Conservation (phyloP, 2,797 vertebrate species). For the Pipistrellus pygmaeus region DNA sequence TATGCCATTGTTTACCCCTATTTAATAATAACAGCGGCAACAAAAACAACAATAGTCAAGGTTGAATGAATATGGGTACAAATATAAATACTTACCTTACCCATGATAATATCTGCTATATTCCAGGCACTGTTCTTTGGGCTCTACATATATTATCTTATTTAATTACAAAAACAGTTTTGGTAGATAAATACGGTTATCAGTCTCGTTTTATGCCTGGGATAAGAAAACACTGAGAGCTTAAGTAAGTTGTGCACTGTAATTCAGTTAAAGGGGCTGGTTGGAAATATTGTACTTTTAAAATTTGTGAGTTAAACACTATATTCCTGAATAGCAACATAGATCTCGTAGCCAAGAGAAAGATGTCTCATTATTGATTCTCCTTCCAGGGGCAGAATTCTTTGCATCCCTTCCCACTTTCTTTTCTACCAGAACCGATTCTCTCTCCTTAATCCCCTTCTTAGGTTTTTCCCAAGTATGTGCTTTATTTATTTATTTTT, state of each 20-base stretch:
- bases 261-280: not conserved
- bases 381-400: not conserved
- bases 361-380: not conserved
- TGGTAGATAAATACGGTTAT: not conserved
- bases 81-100: not conserved
- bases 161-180: not conserved
- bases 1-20: not conserved
- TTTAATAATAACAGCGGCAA: not conserved
- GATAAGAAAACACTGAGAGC: not conserved
- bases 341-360: not conserved
- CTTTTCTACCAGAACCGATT: not conserved
- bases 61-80: not conserved
- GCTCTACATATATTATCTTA: not conserved
- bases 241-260: not conserved
- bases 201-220: not conserved
- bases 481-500: not conserved
- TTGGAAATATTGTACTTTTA: constrained; percentile 11
- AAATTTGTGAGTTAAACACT: constrained; percentile 10
- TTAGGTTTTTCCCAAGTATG: not conserved
- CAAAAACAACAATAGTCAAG: not conserved
- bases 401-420: not conserved
- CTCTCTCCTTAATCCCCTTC: not conserved
- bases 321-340: not conserved
- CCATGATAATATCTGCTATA: not conserved
- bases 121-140: not conserved